Base-by-base conservation (phyloP, 1,140 invertebrate genomes). In the Neodiprion pinetum region DNA sequence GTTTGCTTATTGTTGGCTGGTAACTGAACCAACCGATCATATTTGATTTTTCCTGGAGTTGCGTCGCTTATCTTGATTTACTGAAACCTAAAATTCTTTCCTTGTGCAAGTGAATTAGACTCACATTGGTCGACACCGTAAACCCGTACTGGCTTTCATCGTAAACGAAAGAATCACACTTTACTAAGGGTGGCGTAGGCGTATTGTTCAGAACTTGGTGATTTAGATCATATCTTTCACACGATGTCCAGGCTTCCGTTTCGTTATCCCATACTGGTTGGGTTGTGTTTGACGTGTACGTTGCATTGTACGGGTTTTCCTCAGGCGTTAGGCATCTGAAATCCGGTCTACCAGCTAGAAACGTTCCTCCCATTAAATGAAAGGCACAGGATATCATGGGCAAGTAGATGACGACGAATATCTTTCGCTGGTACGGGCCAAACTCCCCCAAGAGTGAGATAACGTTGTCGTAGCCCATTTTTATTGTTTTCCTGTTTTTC, bases 401-500 rank as follows among this genome's bases (percentile, higher is more conserved):
- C 23, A 95, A 84, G 80, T 93, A 94, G 61, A 95, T 83, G 9
- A 96, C 83, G 68, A 94, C 85, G 80, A 93, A 95, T 66, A 95
- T 91, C 66, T 91, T 88, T 77, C 90, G 91, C 80, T 96, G 94
- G 80, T 94, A 95, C 10, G 88, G 87, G 8, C 94, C 94, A 80
- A 95, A 95, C 78, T 95, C 93, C 28, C 94, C 94, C 83, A 95
- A 85, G 28, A 91, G 86, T 1, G 88, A 80, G 28, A 95, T 89
- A 11, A 95, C 90, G 76, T 93, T 93, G 78, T 95, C 94, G 84
- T 94, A 95, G 74, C 91, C 91, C 94, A 95, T 95, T 79, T 80
- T 84, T 9, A 68, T n/a, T 61, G 73, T 73, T 53, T 65, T 69
- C 66, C 9, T 74, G 68, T 48, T 21, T 72, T 74, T 48, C 49